phyloP scores from a whole-genome alignment of 2,797 vertebrate species.

The Scolopax bukidnonensis region DNA sequence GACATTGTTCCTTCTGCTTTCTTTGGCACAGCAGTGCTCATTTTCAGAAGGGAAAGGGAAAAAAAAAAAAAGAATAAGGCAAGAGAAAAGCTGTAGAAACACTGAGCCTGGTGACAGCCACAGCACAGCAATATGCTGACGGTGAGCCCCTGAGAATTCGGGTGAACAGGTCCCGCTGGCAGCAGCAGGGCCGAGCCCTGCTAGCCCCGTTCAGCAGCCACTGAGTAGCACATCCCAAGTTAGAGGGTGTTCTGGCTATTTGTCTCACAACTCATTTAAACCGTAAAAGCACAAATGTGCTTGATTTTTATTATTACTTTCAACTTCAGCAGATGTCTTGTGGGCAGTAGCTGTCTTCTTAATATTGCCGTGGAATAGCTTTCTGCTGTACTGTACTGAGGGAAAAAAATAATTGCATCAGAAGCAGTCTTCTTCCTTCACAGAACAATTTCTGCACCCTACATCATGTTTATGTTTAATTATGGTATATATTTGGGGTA shows the following conservation, averaged over 20 bases:
- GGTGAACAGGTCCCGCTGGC: neutral
- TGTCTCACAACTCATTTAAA: neutral
- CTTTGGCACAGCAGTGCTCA: neutral
- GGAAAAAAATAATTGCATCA: neutral
- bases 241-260: neutral
- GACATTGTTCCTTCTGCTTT: neutral
- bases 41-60: neutral
- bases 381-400: neutral
- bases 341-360: neutral
- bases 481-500: neutral
- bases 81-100: neutral
- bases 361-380: neutral
- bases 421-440: neutral
- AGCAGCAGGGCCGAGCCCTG: rapidly evolving
- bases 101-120: neutral
- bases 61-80: neutral
- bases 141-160: rapidly evolving
- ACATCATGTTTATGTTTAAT: neutral
- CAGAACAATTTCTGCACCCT: neutral
- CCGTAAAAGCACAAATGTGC: neutral
- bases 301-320: neutral
- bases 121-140: rapidly evolving
- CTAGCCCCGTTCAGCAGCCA: neutral
- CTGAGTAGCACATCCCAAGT: rapidly evolving
- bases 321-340: neutral